phyloP scores from a whole-genome alignment of 35 echinoderm and acorn worm genomes.

The Antedon bifida region DNA sequence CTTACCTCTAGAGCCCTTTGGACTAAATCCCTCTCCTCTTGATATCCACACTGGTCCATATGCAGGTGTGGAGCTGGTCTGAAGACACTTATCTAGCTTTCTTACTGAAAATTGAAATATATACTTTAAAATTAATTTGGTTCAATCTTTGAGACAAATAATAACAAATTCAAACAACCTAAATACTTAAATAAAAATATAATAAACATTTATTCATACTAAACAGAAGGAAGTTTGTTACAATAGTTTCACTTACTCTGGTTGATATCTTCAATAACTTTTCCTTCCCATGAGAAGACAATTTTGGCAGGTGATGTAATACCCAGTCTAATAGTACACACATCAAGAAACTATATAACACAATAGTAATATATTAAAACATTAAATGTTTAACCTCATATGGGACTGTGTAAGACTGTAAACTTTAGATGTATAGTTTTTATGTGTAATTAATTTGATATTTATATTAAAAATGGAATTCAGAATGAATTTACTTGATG shows the following conservation, averaged over 20 bases:
- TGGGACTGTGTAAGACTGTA: no score
- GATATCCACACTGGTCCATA: conserved; percentile 95
- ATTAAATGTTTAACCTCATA: no score
- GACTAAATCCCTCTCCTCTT: conserved; percentile 85
- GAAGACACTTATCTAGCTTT: conserved; percentile 73
- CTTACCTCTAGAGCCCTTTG: conserved; percentile 65
- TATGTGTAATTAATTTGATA: no score
- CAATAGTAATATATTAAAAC: no score
- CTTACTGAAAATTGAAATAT: conserved; percentile 39
- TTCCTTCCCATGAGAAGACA: conserved; percentile 57
- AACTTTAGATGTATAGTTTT: no score
- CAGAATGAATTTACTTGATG: no score
- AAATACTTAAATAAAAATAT: no score
- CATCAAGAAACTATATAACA: conserved; percentile 87
- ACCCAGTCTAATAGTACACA: conserved; percentile 55
- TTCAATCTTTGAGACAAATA: neutral
- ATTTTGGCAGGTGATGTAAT: conserved; percentile 49
- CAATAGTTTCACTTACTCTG: conserved; percentile 50
- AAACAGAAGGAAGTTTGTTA: no score
- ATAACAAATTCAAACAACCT: neutral
- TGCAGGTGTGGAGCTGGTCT: conserved; percentile 61
- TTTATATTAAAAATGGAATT: no score
- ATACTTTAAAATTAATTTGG: conserved; percentile 10
- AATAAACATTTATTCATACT: no score
- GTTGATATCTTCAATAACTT: conserved; percentile 33